These are phyloP conservation scores for Crotalus viridis DNA, from an alignment of 2,113 vertebrate species.

Conservation along the genomic window DNA sequence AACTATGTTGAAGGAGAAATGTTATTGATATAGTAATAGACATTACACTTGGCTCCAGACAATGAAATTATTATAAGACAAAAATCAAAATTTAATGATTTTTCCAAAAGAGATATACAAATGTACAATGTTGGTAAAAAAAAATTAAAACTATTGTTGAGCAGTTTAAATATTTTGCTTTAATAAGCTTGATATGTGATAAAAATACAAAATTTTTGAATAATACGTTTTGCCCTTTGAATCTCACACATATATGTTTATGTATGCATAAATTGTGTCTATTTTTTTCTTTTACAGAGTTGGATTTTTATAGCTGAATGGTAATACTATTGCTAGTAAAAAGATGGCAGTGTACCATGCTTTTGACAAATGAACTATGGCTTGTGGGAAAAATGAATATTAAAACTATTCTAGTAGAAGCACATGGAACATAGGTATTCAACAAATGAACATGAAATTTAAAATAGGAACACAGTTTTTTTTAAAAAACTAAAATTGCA, in stretches of 20 bases:
- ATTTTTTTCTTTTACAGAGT: neutral
- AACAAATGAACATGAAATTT: constrained; percentile 7
- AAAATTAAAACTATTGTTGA: neutral
- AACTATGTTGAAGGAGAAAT: neutral
- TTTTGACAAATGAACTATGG: constrained; percentile 14
- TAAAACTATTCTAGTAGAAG: neutral
- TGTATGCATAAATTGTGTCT: neutral
- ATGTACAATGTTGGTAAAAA: neutral
- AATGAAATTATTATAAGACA: neutral
- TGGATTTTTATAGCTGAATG: constrained; percentile 1
- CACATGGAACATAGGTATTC: neutral
- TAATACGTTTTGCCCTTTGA: neutral
- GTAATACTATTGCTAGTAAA: neutral
- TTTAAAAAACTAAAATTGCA: neutral
- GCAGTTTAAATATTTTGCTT: neutral
- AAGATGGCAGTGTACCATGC: neutral
- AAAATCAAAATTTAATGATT: constrained; percentile 29
- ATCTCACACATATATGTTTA: neutral
- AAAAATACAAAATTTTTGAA: neutral
- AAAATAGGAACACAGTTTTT: constrained; percentile 18
- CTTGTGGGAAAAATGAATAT: constrained; percentile 13
- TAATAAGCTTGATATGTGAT: neutral
- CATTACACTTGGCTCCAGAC: constrained; percentile 10
- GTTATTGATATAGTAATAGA: constrained; percentile 30
- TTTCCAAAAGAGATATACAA: neutral